Conservation (phyloP, 2,113 vertebrate genomes). For the Mormyrus iriodes region DNA sequence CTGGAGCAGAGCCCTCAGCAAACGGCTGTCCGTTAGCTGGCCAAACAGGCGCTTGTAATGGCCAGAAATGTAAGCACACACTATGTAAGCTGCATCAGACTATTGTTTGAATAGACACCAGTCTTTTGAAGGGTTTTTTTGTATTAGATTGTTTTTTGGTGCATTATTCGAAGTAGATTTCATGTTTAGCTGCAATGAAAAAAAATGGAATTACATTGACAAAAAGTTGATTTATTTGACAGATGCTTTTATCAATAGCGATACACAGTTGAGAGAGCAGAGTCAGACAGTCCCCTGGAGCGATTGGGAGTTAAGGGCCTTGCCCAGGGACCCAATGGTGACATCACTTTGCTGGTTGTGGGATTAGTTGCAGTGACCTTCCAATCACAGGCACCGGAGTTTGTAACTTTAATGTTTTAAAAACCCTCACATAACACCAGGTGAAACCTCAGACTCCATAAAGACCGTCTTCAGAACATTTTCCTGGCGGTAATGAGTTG, state of each 20-base stretch:
- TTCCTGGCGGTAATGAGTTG: neutral
- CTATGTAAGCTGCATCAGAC: neutral
- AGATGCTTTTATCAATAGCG: neutral
- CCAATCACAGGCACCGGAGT: neutral
- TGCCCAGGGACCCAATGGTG: neutral
- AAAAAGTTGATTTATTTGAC: neutral
- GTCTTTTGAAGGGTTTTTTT: neutral
- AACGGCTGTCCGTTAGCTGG: slow-evolving; percentile 4
- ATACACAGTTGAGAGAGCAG: neutral
- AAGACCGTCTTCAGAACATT: neutral
- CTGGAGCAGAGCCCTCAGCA: neutral
- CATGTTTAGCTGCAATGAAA: neutral
- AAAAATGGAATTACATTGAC: neutral
- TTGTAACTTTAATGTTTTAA: neutral
- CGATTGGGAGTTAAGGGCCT: neutral
- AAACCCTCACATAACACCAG: neutral
- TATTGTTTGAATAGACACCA: neutral
- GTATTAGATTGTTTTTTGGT: neutral
- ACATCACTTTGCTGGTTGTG: neutral
- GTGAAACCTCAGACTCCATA: neutral
- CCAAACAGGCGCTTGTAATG: neutral
- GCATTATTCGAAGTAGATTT: neutral
- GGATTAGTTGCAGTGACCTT: neutral
- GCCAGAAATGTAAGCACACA: neutral
- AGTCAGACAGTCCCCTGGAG: neutral